Conservation (phyloP, 2,797 vertebrate genomes). For the Lagodon rhomboides region DNA sequence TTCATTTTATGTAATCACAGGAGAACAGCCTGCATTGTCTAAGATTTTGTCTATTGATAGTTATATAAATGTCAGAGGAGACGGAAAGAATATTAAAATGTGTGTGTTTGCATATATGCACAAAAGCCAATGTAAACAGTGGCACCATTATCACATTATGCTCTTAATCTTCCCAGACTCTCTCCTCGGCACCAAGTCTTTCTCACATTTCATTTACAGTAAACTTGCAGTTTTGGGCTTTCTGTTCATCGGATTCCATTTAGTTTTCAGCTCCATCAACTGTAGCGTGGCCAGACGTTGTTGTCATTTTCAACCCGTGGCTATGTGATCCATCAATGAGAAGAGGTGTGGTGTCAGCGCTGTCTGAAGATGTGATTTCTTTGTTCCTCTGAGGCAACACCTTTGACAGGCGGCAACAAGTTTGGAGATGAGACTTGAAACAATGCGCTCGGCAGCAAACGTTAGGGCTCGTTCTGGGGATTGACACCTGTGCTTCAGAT, state of each 20-base stretch:
- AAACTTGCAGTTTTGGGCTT: not conserved
- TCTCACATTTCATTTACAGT: constrained; percentile 1
- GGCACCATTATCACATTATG: not conserved
- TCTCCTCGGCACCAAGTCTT: not conserved
- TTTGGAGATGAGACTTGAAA: constrained; percentile 69
- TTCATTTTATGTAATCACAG: too few relatives aligned
- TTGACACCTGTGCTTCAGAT: constrained; percentile 55
- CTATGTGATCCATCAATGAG: constrained; percentile 63
- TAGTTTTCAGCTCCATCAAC: constrained; percentile 21
- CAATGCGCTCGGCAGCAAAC: constrained; percentile 47
- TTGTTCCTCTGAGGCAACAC: constrained; percentile 64
- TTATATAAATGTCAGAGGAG: not conserved
- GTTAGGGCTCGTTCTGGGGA: constrained; percentile 30
- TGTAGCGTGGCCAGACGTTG: constrained; percentile 16
- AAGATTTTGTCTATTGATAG: not conserved
- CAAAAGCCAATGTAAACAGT: not conserved
- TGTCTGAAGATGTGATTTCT: constrained; percentile 66
- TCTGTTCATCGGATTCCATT: constrained; percentile 10
- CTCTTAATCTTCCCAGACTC: not conserved
- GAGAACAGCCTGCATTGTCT: not conserved
- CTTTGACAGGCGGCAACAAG: constrained; percentile 64
- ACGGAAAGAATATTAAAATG: not conserved
- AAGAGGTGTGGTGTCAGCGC: constrained; percentile 14
- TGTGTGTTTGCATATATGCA: not conserved
- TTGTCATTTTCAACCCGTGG: constrained; percentile 56